Evolutionary conservation across 64 coral and sea anemone genomes (phyloP).

Genomic region (Dendronephthya gigantea): DNA sequence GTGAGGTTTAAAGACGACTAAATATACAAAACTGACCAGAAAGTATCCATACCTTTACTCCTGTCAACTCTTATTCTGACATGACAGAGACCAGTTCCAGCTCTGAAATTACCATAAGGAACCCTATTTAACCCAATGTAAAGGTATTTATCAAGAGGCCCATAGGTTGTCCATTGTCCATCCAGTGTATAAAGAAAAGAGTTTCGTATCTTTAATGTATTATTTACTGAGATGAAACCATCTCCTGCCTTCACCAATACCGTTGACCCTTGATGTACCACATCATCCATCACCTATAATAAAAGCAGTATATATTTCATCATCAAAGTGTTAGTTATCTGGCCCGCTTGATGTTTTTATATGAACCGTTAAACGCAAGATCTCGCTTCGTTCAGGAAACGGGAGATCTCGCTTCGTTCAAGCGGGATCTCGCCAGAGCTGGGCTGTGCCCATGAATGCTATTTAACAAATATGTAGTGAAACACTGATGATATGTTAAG

Average conservation of each 20-base stretch:
- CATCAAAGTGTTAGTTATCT: too few relatives aligned
- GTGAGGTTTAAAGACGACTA: too few relatives aligned
- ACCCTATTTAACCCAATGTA: conserved; percentile 56
- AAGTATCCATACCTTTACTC: not conserved
- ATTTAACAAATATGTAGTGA: too few relatives aligned
- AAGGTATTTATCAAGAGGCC: conserved; percentile 35
- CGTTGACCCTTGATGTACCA: conserved; percentile 21
- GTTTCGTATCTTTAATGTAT: not conserved
- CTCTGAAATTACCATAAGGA: conserved; percentile 40
- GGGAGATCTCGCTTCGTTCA: too few relatives aligned
- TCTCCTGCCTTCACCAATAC: conserved; percentile 37
- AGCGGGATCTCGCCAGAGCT: too few relatives aligned
- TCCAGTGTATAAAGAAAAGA: conserved; percentile 36
- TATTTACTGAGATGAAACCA: conserved; percentile 22
- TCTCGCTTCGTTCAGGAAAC: not conserved
- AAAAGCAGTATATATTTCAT: too few relatives aligned
- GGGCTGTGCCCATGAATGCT: too few relatives aligned
- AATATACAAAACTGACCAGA: too few relatives aligned
- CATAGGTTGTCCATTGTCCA: conserved; percentile 38
- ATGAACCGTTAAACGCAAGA: too few relatives aligned
- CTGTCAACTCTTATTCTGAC: conserved; percentile 41
- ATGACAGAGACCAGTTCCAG: conserved; percentile 44
- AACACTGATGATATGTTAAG: too few relatives aligned
- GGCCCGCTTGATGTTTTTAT: too few relatives aligned
- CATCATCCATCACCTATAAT: conserved; percentile 15